Evolutionary conservation across 2,113 vertebrate species (phyloP), one percentile per base, ranked within the genome.

Genomic region (Cygnus buccinator): DNA sequence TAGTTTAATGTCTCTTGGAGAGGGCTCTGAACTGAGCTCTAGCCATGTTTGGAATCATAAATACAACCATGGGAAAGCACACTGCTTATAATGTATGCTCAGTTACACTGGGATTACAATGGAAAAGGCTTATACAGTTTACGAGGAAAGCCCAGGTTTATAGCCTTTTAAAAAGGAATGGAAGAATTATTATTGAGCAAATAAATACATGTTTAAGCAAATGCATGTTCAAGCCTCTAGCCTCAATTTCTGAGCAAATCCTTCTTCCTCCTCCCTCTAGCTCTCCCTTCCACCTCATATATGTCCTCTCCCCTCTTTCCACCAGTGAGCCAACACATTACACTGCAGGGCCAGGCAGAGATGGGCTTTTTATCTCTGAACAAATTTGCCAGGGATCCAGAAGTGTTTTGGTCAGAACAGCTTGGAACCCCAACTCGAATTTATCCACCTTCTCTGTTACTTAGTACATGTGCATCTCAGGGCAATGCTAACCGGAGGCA

Each of bases 1-100:
- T 86, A 87, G 26, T 88, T 92, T 91, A 90, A 89, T 31, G 6
- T 68, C 26, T 88, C 73, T 88, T 82, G 58, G 46, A 94, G 65
- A 66, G 70, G 48, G 71, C n/a, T 90, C 44, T 59, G 43, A 85
- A 68, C 66, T 87, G 92, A 89, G 29, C 31, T 81, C 26, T 41
- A 25, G 41, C 52, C 33, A 8, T 73, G 48, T 78, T 54, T 81
- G 79, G 62, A 92, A 71, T 93, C 57, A 33, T 70, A 79, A 91
- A 61, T 89, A 63, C 89, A 92, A 48, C n/a, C 57, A 89, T 9
- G 20, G 74, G 71, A 93, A 92, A 61, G 29, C 26, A 84, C 6
- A n/a, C 6, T 72, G 29, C 57, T 77, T 65, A 46, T 23, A 84
- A 48, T 28, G 52, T 46, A 79, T 0, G 0, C 19, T 63, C 41